A percentile compares a stretch with the other conserved stretches of the same genome.
Evolutionary conservation across 2,888 invertebrate species (phyloP).

Genomic region (Sabellastarte sp.): DNA sequence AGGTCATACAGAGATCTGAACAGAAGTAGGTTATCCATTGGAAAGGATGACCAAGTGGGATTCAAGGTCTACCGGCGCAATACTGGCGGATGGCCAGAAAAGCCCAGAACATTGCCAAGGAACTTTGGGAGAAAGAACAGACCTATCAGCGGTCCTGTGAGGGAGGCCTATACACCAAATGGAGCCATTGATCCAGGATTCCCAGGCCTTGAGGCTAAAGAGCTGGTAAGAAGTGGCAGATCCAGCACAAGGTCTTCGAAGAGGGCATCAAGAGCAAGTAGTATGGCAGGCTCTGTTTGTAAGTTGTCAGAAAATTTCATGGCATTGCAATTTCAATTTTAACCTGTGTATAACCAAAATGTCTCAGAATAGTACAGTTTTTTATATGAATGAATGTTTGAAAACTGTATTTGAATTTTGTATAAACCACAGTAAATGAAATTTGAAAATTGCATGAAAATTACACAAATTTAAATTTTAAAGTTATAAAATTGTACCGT

Average conservation of each 20-base stretch:
- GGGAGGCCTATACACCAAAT: not conserved
- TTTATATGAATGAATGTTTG: no score
- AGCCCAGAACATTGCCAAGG: not conserved
- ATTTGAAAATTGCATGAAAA: no score
- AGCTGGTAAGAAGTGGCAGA: not conserved
- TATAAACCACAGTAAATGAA: no score
- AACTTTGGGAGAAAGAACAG: constrained; percentile 9
- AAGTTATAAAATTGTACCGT: no score
- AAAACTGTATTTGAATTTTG: no score
- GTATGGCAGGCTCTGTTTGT: no score
- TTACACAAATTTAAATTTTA: no score
- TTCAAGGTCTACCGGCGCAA: not conserved
- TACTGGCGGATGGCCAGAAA: not conserved
- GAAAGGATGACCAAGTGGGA: not conserved
- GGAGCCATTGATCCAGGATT: not conserved
- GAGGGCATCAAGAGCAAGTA: not conserved
- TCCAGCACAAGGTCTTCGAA: not conserved
- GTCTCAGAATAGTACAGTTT: no score
- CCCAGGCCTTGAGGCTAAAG: not conserved
- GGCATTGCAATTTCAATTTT: no score
- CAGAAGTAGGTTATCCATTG: constrained; percentile 1
- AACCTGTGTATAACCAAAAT: no score
- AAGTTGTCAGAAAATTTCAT: no score
- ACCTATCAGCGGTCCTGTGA: not conserved
- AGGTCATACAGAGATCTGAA: constrained; percentile 6